Base-by-base conservation (phyloP, 2,113 vertebrate genomes). In the Irena cyanogastra region DNA sequence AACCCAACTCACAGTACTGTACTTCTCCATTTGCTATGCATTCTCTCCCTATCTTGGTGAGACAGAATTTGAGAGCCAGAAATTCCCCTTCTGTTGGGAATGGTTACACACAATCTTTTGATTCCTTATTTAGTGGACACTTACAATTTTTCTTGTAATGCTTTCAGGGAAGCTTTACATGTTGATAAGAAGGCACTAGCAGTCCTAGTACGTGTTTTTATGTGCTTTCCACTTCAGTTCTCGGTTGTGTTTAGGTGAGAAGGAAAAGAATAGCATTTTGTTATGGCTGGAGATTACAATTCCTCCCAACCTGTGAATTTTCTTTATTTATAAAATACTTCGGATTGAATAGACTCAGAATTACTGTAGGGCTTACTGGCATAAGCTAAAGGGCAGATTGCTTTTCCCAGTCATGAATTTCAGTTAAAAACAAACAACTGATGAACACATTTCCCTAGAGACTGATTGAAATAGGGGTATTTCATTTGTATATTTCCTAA, bases 61-160 rank as follows among this genome's bases (percentile, higher is more conserved):
- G 65, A 69, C 49, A 89, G 83, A 95, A 87, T 65, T 77, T n/a
- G 54, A 92, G 66, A 96, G 90, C 39, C 1, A 6, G 93, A 93
- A 88, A 70, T 94, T 93, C 76, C 88, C 68, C 27, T 60, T 92
- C 90, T 59, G 52, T 31, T 95, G 94, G 79, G 95, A 94, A 94
- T 80, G 2, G 1, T 86, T 56, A 30, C 4, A 2, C 76, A 16
- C 53, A 88, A 44, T 90, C 90, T 92, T 95, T 81, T 94, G 79
- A 70, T 90, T 93, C 93, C 83, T 59, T 92, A 86, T 94, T 95
- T 95, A 95, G 86, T 96, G 90, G 88, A 83, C 83, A 78, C 92
- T 94, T 92, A 76, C 5, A 74, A 45, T 93, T 92, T 89, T 88
- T 83, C 93, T 93, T 71, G 82, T 93, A 89, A 78, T 92, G 90